A percentile compares a stretch with the other conserved stretches of the same genome.
phyloP scores from a whole-genome alignment of 2,113 vertebrate genomes.

The Phyllostomus hastatus region DNA sequence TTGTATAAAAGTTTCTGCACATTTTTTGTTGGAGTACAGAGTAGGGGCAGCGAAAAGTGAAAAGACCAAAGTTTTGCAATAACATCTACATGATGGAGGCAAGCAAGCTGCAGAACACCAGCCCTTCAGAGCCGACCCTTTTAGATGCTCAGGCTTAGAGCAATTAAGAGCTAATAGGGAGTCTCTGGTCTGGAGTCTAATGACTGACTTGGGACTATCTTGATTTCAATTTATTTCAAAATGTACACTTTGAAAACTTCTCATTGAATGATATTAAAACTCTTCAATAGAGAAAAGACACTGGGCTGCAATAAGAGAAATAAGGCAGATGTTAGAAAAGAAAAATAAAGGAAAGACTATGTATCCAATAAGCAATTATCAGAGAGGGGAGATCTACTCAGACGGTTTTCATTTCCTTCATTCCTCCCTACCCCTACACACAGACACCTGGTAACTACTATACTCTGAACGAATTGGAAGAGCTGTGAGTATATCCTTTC shows the following conservation, averaged over 20 bases:
- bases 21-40: not conserved
- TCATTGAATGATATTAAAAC: not conserved
- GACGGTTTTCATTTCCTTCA: not conserved
- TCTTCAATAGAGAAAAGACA: not conserved
- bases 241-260: not conserved
- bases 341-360: not conserved
- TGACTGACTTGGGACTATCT: not conserved
- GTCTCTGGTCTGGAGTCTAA: not conserved
- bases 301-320: not conserved
- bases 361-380: not conserved
- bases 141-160: not conserved
- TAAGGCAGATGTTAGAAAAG: not conserved
- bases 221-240: not conserved
- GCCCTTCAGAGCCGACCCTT: not conserved
- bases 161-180: not conserved
- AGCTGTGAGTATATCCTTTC: not conserved
- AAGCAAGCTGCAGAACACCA: not conserved
- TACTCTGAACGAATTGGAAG: not conserved
- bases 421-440: not conserved
- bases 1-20: not conserved
- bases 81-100: fast-evolving
- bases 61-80: not conserved
- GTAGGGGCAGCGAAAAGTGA: not conserved
- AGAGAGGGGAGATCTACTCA: fast-evolving
- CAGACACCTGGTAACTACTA: not conserved